Conservation (phyloP, 2,888 invertebrate species). For the Nipponacmea schrenckii region DNA sequence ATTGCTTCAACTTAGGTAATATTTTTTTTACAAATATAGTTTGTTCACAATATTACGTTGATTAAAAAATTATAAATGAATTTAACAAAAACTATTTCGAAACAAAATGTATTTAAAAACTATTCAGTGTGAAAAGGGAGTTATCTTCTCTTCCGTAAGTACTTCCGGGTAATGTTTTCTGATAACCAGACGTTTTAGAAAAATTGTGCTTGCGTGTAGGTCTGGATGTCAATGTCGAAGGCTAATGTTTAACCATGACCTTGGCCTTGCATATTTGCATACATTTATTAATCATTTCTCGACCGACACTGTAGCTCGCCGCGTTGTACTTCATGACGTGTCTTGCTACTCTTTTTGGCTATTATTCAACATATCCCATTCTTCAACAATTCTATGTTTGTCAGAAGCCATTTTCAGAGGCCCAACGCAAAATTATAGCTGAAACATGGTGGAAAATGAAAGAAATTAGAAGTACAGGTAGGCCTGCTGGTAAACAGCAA, state of each 20-base stretch:
- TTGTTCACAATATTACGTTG: too few species aligned
- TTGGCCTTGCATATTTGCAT: constrained; percentile 29
- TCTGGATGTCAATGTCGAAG: not conserved
- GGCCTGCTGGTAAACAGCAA: not conserved
- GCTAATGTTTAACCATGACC: not conserved
- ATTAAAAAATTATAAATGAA: too few species aligned
- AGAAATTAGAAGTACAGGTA: constrained; percentile 6
- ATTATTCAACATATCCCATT: constrained; percentile 9
- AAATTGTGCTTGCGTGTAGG: not conserved
- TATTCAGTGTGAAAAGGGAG: too few species aligned
- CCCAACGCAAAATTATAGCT: not conserved
- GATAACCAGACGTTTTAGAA: too few species aligned
- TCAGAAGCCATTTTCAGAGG: constrained; percentile 1
- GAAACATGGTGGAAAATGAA: not conserved
- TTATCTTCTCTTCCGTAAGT: too few species aligned
- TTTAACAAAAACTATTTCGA: too few species aligned
- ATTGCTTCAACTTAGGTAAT: too few species aligned
- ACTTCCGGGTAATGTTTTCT: too few species aligned
- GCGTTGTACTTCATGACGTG: constrained; percentile 22
- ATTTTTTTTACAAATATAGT: too few species aligned
- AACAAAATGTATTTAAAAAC: too few species aligned
- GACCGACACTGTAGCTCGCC: constrained; percentile 23
- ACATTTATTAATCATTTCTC: constrained; percentile 25
- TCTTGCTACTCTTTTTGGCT: constrained; percentile 24
- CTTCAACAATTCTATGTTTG: not conserved